phyloP scores from a whole-genome alignment of 2,113 vertebrate genomes.

The Mugil cephalus region DNA sequence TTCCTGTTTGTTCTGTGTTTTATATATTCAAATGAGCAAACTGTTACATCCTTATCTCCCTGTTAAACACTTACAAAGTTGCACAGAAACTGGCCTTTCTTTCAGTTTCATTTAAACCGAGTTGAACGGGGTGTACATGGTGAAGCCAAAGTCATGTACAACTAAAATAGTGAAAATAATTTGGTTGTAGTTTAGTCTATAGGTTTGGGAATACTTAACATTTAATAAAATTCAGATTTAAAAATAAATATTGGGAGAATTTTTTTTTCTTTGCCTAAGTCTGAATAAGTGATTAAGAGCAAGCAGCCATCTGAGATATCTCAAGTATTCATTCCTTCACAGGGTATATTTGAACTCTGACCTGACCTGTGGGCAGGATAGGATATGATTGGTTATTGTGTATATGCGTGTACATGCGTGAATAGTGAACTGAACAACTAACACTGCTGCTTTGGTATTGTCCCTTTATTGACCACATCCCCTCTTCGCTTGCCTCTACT shows the following conservation, averaged over 20 bases:
- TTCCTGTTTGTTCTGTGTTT: no score
- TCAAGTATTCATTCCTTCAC: background rate
- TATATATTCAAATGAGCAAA: no score
- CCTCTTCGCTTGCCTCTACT: slow-evolving; percentile 5
- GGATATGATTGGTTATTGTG: background rate
- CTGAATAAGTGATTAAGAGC: background rate
- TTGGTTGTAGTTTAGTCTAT: no score
- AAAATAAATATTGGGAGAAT: background rate
- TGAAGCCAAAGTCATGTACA: no score
- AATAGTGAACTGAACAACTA: background rate
- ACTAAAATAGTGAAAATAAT: no score
- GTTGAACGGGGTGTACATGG: no score
- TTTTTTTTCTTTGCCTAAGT: no score
- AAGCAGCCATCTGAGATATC: background rate
- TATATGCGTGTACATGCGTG: background rate
- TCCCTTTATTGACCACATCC: background rate
- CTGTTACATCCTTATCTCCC: no score
- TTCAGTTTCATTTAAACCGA: no score
- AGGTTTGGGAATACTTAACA: no score
- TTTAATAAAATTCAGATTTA: background rate
- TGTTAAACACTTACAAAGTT: no score
- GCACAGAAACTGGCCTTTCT: no score
- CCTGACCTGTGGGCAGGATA: background rate
- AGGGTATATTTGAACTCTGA: background rate
- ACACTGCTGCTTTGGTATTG: background rate